Evolutionary conservation across 2,113 vertebrate species (phyloP), one percentile per base, ranked within the genome.

Genomic region (Falcunculus frontatus): DNA sequence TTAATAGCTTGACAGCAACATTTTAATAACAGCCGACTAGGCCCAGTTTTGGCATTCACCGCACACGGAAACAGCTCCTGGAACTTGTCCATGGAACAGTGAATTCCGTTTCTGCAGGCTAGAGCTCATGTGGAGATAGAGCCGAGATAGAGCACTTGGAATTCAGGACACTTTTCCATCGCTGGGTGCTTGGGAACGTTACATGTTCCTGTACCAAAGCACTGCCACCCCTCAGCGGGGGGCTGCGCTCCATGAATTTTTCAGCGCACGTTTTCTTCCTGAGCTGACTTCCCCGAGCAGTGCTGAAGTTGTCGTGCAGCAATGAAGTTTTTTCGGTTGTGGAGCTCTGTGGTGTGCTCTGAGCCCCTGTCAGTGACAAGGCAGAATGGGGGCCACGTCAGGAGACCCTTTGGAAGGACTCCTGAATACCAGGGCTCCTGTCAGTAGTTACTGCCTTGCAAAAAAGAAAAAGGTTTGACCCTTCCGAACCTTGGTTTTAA

Each of bases 1-100:
- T 96, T 97, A 96, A 97, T 96, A 92, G 91, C 91, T 96, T 97
- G 96, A 97, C 95, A 97, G 89, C 92, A 97, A 96, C 96, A 93
- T 97, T 97, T 97, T 97, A 97, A 97, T 97, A 97, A 97, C 96
- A 97, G 94, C 75, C 87, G 77, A 96, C 79, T 96, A 96, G 96
- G 93, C 94, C 95, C 92, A 76, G 87, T 80, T 97, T 96, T 97
- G 96, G 97, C 96, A 97, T 94, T 90, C 86, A 82, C 47, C 4
- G 53, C 88, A 92, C 86, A 93, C 39, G 91, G 95, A 97, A 97
- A 94, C 81, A 93, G 89, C 90, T 96, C 35, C 96, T 97, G 97
- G 97, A 97, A 96, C 84, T 73, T 20, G 59, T 92, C 96, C 97
- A 97, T 25, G 86, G 92, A 82, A 59, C 82, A 89, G 84, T 4